A percentile compares a stretch with the other conserved stretches of the same genome.
These are phyloP conservation scores for Polymixis lichenea DNA, from an alignment of 2,888 invertebrate species.

Conservation along the genomic window DNA sequence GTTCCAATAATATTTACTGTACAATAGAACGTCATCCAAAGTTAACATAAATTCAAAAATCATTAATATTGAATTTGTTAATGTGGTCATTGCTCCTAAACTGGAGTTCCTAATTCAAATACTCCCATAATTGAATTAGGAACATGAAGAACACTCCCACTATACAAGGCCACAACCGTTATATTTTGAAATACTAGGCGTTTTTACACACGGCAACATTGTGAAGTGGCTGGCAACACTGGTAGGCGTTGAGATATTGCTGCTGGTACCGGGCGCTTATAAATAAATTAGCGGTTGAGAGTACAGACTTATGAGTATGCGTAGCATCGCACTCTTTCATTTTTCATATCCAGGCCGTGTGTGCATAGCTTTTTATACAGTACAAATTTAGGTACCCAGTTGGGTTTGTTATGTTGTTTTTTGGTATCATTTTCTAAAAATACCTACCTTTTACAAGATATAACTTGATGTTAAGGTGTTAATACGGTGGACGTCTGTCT, in stretches of 20 bases:
- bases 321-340: conserved; percentile 47
- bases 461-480: too few relatives aligned
- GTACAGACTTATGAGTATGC: conserved; percentile 50
- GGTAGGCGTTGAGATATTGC: conserved; percentile 57
- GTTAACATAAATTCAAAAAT: too few relatives aligned
- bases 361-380: conserved; percentile 27
- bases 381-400: conserved; percentile 15
- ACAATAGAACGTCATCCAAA: too few relatives aligned
- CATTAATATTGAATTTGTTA: too few relatives aligned
- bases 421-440: background rate
- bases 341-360: conserved; percentile 52
- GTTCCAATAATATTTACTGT: too few relatives aligned
- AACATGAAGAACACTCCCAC: too few relatives aligned
- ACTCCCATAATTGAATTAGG: too few relatives aligned
- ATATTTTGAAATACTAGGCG: conserved; percentile 23
- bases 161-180: too few relatives aligned
- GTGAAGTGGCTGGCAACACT: conserved; percentile 41
- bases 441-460: too few relatives aligned
- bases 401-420: background rate
- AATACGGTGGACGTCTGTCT: too few relatives aligned
- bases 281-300: conserved; percentile 63
- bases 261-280: conserved; percentile 48
- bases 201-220: conserved; percentile 39
- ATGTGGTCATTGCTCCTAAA: too few relatives aligned
- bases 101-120: too few relatives aligned